phyloP scores from a whole-genome alignment of 2,113 vertebrate species.

The Plectropomus leopardus region DNA sequence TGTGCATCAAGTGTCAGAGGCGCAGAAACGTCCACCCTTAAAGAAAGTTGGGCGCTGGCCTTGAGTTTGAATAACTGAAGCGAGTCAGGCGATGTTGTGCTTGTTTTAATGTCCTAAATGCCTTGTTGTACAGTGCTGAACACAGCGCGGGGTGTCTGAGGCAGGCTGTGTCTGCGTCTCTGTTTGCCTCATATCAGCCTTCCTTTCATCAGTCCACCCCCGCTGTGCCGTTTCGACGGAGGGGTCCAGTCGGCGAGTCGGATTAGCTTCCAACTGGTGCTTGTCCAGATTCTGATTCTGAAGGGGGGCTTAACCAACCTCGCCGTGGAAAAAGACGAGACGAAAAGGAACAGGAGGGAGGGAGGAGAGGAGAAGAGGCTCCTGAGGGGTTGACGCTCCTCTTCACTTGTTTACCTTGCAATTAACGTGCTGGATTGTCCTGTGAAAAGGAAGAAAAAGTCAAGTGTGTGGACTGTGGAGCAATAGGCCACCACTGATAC shows the following conservation, averaged over 20 bases:
- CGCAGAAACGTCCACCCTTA: constrained; percentile 24
- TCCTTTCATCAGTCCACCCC: constrained; percentile 81
- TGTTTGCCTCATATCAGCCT: constrained; percentile 78
- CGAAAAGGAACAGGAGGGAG: constrained; percentile 51
- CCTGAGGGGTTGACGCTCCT: constrained; percentile 66
- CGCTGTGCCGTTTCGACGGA: constrained; percentile 76
- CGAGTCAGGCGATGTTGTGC: constrained; percentile 42
- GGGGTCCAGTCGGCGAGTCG: constrained; percentile 77
- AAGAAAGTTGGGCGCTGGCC: constrained; percentile 39
- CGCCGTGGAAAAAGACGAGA: constrained; percentile 67
- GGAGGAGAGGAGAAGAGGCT: constrained; percentile 49
- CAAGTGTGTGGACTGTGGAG: constrained; percentile 64
- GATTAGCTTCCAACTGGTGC: constrained; percentile 84
- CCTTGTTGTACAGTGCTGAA: constrained; percentile 73
- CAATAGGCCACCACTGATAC: constrained; percentile 47
- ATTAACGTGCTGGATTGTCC: constrained; percentile 73
- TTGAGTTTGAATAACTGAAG: constrained; percentile 41
- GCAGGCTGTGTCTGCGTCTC: constrained; percentile 63
- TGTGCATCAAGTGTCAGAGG: constrained; percentile 43
- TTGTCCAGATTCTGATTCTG: constrained; percentile 80
- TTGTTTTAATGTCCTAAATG: constrained; percentile 71
- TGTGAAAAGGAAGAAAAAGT: constrained; percentile 61
- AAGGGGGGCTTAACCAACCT: constrained; percentile 75
- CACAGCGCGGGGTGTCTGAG: constrained; percentile 67
- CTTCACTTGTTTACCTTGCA: constrained; percentile 79